Base-by-base conservation (phyloP, 2,888 invertebrate species). In the Epistrophella euchroma region DNA sequence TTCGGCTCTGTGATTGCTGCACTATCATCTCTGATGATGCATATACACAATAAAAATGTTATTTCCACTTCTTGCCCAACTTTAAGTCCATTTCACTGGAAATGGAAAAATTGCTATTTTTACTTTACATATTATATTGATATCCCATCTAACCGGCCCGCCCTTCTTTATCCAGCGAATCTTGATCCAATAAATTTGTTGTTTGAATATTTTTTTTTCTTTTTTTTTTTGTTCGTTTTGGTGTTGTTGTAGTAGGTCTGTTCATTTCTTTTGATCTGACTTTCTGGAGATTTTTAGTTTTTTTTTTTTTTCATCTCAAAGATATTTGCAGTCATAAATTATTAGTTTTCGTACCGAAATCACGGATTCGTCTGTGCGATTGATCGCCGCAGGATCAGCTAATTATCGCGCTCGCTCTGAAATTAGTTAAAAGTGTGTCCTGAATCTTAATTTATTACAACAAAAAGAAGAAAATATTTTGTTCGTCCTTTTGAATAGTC, bases 161-260 rank as follows among this genome's bases (percentile, higher is more conserved):
- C 87, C 87, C 87, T 87, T 87, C 55, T 74, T 64, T 45, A 78
- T 72, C 75, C 71, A 55, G 66, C 87, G 66, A 75, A 87, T 83
- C 83, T 83, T 74, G 87, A 87, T 86, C 86, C 86, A 81, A 86
- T 86, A 86, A 82, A 86, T 86, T 82, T 86, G 76, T 86, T 81
- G 76, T 86, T 81, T 76, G 75, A 62, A 71, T 72, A 58, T 56
- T 68, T 62, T 17, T 43, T 25, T 40, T 52, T 28, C 28, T 15
- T 15, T 40, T 17, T 35, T 17, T 37, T 60, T 45, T 45, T 52
- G 70, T 62, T 10, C 0, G 1, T 32, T 17, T 37, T 17, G 32
- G 40, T 73, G 60, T 58, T 56, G 22, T 25, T 74, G 17, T 47
- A 56, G 58, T 73, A 32, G 25, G 15, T 71, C n/a, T 52, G 22